A percentile compares a stretch with the other conserved stretches of the same genome.
phyloP scores from a whole-genome alignment of 2,113 vertebrate species.

The Charadrius vociferus region DNA sequence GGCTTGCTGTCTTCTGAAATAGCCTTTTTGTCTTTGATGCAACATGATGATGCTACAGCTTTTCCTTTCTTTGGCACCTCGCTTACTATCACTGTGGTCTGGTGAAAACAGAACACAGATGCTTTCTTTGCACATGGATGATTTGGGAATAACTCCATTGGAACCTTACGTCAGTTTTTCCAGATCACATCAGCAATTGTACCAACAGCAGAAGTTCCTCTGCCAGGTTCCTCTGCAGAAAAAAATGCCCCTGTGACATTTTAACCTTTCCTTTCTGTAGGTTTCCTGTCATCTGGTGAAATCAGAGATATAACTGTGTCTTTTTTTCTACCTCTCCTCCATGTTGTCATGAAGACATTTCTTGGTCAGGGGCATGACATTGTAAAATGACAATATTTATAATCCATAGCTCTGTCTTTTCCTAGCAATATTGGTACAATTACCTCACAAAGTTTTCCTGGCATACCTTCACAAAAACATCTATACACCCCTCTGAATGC shows the following conservation, averaged over 20 bases:
- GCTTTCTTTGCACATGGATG: conserved; percentile 66
- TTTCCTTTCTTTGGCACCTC: background rate
- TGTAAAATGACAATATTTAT: background rate
- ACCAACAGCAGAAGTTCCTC: conserved; percentile 1
- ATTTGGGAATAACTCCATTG: conserved; percentile 54
- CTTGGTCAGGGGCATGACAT: background rate
- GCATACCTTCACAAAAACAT: background rate
- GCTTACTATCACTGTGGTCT: background rate
- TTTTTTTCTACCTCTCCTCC: background rate
- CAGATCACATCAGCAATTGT: conserved; percentile 32
- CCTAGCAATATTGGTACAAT: background rate
- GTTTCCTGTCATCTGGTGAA: background rate
- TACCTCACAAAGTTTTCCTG: background rate
- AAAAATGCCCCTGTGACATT: background rate
- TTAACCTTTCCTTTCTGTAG: background rate
- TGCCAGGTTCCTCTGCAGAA: background rate
- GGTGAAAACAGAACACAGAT: conserved; percentile 59
- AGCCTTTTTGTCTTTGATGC: conserved; percentile 8
- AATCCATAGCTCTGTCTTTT: background rate
- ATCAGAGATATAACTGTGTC: background rate
- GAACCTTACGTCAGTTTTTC: conserved; percentile 37
- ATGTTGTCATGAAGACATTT: background rate
- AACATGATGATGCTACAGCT: background rate
- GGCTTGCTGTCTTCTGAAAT: conserved; percentile 45
- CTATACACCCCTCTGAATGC: background rate